Evolutionary conservation across 35 echinoderm and acorn worm species (phyloP), one percentile per base, ranked within the genome.

Genomic region (Apostichopus japonicus): DNA sequence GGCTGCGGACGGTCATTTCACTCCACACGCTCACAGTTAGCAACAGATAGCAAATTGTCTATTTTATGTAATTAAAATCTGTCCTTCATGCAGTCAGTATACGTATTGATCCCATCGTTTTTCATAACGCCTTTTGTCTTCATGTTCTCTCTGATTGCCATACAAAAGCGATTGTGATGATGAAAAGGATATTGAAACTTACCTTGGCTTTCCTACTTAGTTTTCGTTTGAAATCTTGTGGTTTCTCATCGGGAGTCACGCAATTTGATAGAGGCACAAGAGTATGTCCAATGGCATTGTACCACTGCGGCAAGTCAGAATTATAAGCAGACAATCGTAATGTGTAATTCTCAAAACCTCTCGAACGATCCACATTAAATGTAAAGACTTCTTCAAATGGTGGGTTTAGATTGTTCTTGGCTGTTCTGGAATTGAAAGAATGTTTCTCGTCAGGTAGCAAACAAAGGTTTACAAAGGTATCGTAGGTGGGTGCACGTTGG

Each of bases 371-470:
- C 9, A 93, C 79, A 25, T 71, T 83, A 87, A 93, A 93, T 1
- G 92, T 86, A 61, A 93, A 93, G 53, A 86, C 92, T 87, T 93
- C 92, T 52, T 93, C 92, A 56, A 86, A 93, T 76, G 81, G 79
- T 73, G 92, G 92, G 81, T 93, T 93, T 23, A 83, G 67, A 53
- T 83, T 93, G 79, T 86, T 73, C 81, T 86, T 93, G 23, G 72
- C 92, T 77, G 87, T 77, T 70, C 81, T 93, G 7, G 92, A 93
- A 54, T 86, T 93, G 21, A 72, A 73, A 8, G 92, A 86, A 23
- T 83, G 79, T 70, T 93, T 93, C 24, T 93, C 92, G 80, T 93
- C 65, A 5, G 92, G 92, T 54, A 93, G 92, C 52, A 93, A 33
- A 65, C 92, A 93, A 86, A 93, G 51, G 17, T 78, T 86, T 59